Percentiles rank a stretch among this genome's conserved stretches.
Evolutionary conservation across 1,140 invertebrate genomes (phyloP).

Genomic region (Mesaphorura yosii): DNA sequence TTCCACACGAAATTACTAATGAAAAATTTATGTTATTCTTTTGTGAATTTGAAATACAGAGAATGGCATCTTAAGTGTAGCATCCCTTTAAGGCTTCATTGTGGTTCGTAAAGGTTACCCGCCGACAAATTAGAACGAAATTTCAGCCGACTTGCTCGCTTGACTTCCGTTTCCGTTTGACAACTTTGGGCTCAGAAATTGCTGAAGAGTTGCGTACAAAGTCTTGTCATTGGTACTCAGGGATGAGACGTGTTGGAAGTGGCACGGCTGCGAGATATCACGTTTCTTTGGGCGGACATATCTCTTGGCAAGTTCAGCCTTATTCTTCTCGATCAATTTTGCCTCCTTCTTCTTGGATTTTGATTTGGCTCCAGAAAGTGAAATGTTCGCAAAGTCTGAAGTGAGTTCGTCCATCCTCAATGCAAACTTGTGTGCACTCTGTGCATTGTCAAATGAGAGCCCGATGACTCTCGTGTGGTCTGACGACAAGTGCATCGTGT

Average conservation of each 20-base stretch:
- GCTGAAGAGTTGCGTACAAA: slow-evolving; percentile 54
- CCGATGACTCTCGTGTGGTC: slow-evolving; percentile 54
- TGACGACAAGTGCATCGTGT: slow-evolving; percentile 67
- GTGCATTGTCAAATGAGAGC: slow-evolving; percentile 63
- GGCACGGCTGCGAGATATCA: slow-evolving; percentile 74
- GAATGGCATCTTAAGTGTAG: too few relatives aligned
- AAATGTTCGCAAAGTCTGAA: slow-evolving; percentile 66
- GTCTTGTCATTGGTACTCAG: slow-evolving; percentile 56
- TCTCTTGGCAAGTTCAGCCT: slow-evolving; percentile 35
- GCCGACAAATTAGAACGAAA: too few relatives aligned
- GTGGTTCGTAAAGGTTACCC: too few relatives aligned
- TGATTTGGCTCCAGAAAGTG: slow-evolving; percentile 54
- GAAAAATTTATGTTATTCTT: too few relatives aligned
- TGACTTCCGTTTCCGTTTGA: too few relatives aligned
- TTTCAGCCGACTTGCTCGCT: too few relatives aligned
- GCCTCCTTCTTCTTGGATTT: slow-evolving; percentile 44
- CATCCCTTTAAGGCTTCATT: too few relatives aligned
- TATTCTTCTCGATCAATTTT: slow-evolving; percentile 45
- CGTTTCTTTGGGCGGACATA: slow-evolving; percentile 53
- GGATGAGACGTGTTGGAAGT: slow-evolving; percentile 73
- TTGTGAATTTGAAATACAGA: too few relatives aligned
- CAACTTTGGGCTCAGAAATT: slow-evolving; percentile 19
- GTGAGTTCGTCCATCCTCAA: slow-evolving; percentile 55
- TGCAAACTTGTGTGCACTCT: slow-evolving; percentile 58
- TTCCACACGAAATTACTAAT: too few relatives aligned